Percentiles rank a stretch among this genome's conserved stretches.
Conservation (phyloP, 2,113 vertebrate species). For the Ammodytes marinus region DNA sequence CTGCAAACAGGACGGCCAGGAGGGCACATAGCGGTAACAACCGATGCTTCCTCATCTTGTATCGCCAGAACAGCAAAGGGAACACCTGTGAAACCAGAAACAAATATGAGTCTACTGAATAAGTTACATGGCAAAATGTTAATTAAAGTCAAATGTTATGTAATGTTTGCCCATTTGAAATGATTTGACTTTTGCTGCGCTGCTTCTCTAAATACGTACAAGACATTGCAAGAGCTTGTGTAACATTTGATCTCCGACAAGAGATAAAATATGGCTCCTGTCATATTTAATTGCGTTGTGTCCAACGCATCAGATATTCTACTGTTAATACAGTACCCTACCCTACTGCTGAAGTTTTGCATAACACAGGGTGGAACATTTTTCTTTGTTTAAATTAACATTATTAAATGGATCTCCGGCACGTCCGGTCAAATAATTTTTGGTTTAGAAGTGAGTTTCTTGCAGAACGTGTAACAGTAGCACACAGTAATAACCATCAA, state of each 20-base stretch:
- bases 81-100: conserved; percentile 63
- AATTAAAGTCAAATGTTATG: not conserved
- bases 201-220: conserved; percentile 15
- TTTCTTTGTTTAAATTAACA: not conserved
- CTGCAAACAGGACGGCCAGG: conserved; percentile 85
- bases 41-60: conserved; percentile 87
- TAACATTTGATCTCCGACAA: conserved; percentile 32
- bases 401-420: not conserved
- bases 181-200: not conserved
- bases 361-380: not conserved
- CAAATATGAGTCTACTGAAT: not conserved
- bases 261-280: not conserved
- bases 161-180: not conserved
- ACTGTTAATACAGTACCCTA: not conserved
- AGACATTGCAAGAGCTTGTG: conserved; percentile 1
- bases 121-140: not conserved
- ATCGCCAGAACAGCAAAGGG: conserved; percentile 63
- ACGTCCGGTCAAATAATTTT: not conserved
- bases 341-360: not conserved
- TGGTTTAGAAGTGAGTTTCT: not conserved
- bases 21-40: conserved; percentile 79
- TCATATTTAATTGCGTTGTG: not conserved
- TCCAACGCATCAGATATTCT: not conserved
- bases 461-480: not conserved
- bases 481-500: conserved; percentile 26